Conservation (phyloP, 1,140 invertebrate species). For the Brachionus sp. region DNA sequence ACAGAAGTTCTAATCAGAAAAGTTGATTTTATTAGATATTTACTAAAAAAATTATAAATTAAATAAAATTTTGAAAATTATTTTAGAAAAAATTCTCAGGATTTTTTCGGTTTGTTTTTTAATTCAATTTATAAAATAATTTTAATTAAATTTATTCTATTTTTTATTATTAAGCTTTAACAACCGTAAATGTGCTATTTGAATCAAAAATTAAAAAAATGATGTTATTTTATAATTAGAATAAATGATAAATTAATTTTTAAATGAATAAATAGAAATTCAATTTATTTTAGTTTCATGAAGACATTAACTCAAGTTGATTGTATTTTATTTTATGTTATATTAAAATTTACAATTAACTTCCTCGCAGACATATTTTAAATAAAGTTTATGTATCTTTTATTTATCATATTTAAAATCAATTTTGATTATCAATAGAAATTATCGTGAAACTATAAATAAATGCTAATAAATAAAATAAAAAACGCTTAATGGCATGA, state of each 20-base stretch:
- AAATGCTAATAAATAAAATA: neutral
- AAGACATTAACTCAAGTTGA: neutral
- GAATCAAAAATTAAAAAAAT: neutral
- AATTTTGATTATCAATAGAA: neutral
- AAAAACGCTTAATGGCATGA: neutral
- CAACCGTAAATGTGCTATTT: neutral
- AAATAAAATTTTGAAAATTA: neutral
- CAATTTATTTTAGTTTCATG: neutral
- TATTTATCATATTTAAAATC: neutral
- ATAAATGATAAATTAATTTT: neutral
- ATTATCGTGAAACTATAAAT: neutral
- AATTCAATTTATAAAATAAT: neutral
- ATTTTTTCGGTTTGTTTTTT: neutral
- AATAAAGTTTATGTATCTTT: neutral
- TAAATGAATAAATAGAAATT: neutral
- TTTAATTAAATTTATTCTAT: neutral
- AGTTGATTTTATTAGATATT: too few species aligned
- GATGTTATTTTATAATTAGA: neutral
- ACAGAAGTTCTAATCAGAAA: too few species aligned
- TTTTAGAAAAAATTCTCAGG: neutral
- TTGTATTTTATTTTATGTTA: neutral
- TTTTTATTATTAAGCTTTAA: too few species aligned
- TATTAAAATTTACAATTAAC: neutral
- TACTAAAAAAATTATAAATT: too few species aligned
- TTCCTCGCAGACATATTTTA: neutral